Percentiles rank a stretch among this genome's conserved stretches.
These are phyloP conservation scores for Eupristina koningsbergeri DNA, from an alignment of 1,140 invertebrate species.

Conservation along the genomic window DNA sequence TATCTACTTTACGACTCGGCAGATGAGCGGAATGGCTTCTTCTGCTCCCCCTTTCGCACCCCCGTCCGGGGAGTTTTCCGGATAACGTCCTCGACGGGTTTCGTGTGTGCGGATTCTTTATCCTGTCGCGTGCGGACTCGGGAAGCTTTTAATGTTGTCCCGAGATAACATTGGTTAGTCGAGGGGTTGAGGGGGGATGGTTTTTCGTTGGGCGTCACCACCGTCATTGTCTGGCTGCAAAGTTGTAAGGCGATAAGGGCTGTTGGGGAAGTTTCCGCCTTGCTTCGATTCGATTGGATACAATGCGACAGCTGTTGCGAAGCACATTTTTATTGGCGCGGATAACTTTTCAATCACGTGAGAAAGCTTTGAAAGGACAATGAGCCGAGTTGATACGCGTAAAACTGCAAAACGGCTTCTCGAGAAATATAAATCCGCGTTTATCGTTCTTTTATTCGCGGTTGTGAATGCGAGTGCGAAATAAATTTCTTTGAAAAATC, in stretches of 20 bases:
- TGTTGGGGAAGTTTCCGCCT: background rate
- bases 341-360: background rate
- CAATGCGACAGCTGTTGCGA: background rate
- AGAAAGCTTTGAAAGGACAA: background rate
- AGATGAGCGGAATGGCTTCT: conserved; percentile 64
- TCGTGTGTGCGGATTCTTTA: background rate
- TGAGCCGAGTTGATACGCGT: background rate
- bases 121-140: background rate
- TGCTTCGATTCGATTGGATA: background rate
- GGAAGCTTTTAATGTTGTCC: background rate
- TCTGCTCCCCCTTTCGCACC: background rate
- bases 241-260: background rate
- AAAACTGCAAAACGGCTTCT: background rate
- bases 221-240: background rate
- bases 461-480: background rate
- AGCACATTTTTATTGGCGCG: too few species aligned
- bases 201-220: too few species aligned
- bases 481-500: background rate
- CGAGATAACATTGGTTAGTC: background rate
- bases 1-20: conserved; percentile 67
- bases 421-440: background rate
- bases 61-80: conserved; percentile 40
- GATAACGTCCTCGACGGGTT: conserved; percentile 1
- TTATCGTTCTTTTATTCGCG: background rate
- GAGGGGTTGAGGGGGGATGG: too few species aligned